Evolutionary conservation across 2,888 invertebrate genomes (phyloP).

Genomic region (Agriopis leucophaearia): DNA sequence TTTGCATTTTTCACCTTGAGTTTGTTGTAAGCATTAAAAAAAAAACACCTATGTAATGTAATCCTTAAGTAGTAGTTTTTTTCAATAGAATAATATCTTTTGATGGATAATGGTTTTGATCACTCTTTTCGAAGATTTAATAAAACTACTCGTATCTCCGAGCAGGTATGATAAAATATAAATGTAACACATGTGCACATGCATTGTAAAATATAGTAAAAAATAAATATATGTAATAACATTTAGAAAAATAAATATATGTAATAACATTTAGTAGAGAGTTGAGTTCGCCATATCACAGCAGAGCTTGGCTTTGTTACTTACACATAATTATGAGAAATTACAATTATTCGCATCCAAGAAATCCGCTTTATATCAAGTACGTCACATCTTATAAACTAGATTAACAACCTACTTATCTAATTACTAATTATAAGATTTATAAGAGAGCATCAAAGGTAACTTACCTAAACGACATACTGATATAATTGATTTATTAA

Average conservation of each 20-base stretch:
- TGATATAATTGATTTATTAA: neutral
- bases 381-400: conserved; percentile 1
- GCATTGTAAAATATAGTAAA: neutral
- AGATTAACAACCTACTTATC: neutral
- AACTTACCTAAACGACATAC: neutral
- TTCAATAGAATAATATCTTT: too few relatives aligned
- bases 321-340: conserved; percentile 43
- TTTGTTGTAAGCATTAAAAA: too few relatives aligned
- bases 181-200: neutral
- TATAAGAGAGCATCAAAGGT: conserved; percentile 7
- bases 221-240: conserved; percentile 3
- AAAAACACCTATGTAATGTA: too few relatives aligned
- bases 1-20: too few relatives aligned
- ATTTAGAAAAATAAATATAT: too few relatives aligned
- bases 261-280: conserved; percentile 27
- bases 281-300: conserved; percentile 47
- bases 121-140: too few relatives aligned
- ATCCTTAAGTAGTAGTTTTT: too few relatives aligned
- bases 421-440: neutral
- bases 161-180: too few relatives aligned
- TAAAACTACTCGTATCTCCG: too few relatives aligned
- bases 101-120: too few relatives aligned
- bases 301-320: conserved; percentile 53
- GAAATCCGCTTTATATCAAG: neutral
- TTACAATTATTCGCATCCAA: neutral